Conservation (phyloP, 2,888 invertebrate genomes). For the Venusia cambrica region DNA sequence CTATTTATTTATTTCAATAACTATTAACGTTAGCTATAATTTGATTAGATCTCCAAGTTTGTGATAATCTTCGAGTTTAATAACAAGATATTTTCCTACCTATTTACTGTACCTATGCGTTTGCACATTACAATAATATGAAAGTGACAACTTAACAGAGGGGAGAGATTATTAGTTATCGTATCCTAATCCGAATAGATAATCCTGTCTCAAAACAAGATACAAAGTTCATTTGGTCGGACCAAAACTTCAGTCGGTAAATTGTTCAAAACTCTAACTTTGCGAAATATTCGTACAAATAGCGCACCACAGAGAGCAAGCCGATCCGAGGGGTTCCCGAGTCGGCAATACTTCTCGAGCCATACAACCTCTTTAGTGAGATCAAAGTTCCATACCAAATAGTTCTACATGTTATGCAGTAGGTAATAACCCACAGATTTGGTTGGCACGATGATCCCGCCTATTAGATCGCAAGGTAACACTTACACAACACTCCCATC, state of each 20-base stretch:
- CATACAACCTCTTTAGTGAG: no score
- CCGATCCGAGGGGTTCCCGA: slow-evolving; percentile 17
- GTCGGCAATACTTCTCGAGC: slow-evolving; percentile 13
- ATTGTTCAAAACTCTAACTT: slow-evolving; percentile 69
- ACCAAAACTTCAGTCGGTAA: slow-evolving; percentile 80
- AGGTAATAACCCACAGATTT: no score
- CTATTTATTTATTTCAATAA: slow-evolving; percentile 69
- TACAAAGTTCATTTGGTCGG: slow-evolving; percentile 79
- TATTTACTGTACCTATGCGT: slow-evolving; percentile 62
- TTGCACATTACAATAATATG: slow-evolving; percentile 59
- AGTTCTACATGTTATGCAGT: no score
- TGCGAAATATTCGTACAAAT: slow-evolving; percentile 37
- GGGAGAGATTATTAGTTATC: slow-evolving; percentile 64
- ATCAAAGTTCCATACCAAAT: no score
- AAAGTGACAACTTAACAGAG: slow-evolving; percentile 63
- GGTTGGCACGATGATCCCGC: no score
- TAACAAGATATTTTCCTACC: slow-evolving; percentile 79
- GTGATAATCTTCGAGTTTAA: slow-evolving; percentile 72
- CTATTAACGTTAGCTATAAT: slow-evolving; percentile 80
- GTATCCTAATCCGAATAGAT: slow-evolving; percentile 69
- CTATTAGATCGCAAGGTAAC: no score
- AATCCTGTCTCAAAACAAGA: slow-evolving; percentile 75
- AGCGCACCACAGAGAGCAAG: slow-evolving; percentile 23
- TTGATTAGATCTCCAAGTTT: slow-evolving; percentile 74
- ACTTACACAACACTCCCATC: slow-evolving; percentile 28